A percentile compares a stretch with the other conserved stretches of the same genome.
Conservation (phyloP, 2,888 invertebrate species). For the Agrotis segetum region DNA sequence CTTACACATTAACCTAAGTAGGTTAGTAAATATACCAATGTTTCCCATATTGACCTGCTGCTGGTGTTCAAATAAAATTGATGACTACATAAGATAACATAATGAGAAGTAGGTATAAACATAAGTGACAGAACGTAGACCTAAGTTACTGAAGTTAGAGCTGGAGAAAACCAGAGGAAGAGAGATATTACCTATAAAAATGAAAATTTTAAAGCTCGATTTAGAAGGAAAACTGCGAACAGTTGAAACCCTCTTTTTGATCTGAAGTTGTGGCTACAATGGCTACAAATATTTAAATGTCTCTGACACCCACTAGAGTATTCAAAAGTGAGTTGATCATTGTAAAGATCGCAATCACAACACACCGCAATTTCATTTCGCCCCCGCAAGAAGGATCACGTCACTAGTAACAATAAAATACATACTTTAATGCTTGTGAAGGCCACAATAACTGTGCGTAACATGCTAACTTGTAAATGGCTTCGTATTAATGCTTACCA, state of each 20-base stretch:
- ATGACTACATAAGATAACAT: neutral
- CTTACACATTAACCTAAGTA: constrained; percentile 11
- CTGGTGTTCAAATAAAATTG: constrained; percentile 11
- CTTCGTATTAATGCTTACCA: constrained; percentile 40
- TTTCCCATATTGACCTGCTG: neutral
- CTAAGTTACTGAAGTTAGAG: neutral
- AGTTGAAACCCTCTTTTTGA: constrained; percentile 5
- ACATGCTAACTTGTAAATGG: constrained; percentile 47
- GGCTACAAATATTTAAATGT: constrained; percentile 69
- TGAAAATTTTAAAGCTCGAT: neutral
- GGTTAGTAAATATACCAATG: neutral
- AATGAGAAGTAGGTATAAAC: no score
- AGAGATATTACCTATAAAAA: no score
- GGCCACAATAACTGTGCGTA: constrained; percentile 66
- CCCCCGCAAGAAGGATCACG: constrained; percentile 82
- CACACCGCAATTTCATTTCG: constrained; percentile 83
- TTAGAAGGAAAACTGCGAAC: constrained; percentile 1
- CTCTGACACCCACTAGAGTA: constrained; percentile 73
- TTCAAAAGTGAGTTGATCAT: constrained; percentile 79
- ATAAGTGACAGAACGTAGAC: no score
- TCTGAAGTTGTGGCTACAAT: constrained; percentile 53
- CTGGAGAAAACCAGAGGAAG: neutral
- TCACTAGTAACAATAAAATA: constrained; percentile 77
- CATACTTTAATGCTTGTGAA: constrained; percentile 68
- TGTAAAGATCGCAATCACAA: constrained; percentile 82